Evolutionary conservation across 1,140 invertebrate genomes (phyloP).

Genomic region (Stegodyphus dumicola): DNA sequence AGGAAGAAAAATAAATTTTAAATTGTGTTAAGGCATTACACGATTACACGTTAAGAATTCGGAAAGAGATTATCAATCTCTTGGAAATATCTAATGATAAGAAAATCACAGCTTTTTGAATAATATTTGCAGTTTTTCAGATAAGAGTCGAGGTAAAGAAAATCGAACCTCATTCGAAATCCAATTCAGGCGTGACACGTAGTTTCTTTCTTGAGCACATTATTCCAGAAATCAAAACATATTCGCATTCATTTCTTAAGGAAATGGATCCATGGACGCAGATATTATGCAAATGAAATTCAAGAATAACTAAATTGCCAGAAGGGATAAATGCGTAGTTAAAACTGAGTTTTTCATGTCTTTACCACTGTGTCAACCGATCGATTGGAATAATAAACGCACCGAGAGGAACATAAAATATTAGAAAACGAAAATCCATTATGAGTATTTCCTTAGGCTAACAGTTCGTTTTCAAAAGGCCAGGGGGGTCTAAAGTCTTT

Average conservation of each 20-base stretch:
- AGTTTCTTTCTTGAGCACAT: neutral
- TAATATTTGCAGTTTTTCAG: too few species aligned
- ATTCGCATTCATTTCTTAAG: conserved; percentile 19
- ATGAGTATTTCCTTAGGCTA: conserved; percentile 17
- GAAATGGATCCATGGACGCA: neutral
- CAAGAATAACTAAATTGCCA: conserved; percentile 52
- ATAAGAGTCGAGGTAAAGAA: too few species aligned
- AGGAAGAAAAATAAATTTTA: too few species aligned
- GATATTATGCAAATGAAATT: conserved; percentile 57
- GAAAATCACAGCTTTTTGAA: too few species aligned
- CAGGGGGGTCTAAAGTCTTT: conserved; percentile 18
- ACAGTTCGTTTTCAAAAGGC: conserved; percentile 30
- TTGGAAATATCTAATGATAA: too few species aligned
- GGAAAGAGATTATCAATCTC: too few species aligned
- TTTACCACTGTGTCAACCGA: conserved; percentile 52
- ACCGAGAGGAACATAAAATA: conserved; percentile 16
- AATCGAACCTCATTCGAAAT: too few species aligned
- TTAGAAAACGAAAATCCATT: conserved; percentile 32
- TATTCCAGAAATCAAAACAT: neutral
- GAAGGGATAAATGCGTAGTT: conserved; percentile 26
- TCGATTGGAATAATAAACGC: conserved; percentile 40
- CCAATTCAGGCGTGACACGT: too few species aligned
- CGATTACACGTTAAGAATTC: too few species aligned
- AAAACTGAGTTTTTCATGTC: conserved; percentile 56
- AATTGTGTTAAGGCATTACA: too few species aligned